These are phyloP conservation scores for Norana najaformis DNA, from an alignment of 2,888 invertebrate species.

Conservation along the genomic window DNA sequence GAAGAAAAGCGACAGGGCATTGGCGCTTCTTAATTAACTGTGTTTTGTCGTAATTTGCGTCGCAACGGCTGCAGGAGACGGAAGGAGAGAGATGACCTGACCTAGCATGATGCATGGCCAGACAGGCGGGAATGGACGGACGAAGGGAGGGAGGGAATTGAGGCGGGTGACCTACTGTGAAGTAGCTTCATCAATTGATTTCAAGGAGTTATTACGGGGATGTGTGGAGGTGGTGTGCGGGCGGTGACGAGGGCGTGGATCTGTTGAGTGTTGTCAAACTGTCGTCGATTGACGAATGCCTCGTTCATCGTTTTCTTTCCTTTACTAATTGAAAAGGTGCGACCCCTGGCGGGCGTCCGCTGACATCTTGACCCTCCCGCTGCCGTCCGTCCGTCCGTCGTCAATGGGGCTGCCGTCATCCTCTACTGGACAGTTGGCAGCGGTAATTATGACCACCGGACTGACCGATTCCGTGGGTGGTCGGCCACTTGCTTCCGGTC, in stretches of 20 bases:
- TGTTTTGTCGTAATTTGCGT: too few relatives aligned
- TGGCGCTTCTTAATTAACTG: too few relatives aligned
- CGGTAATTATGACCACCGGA: constrained; percentile 2
- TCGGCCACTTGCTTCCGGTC: not conserved
- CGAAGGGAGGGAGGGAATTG: too few relatives aligned
- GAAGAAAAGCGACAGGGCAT: too few relatives aligned
- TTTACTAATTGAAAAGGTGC: not conserved
- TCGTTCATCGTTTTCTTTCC: not conserved
- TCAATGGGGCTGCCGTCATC: not conserved
- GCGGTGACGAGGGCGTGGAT: not conserved
- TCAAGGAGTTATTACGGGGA: not conserved
- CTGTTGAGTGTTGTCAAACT: not conserved
- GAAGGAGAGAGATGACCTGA: too few relatives aligned
- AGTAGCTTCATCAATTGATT: not conserved
- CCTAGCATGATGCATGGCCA: too few relatives aligned
- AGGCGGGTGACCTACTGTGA: not conserved
- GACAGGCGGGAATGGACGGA: too few relatives aligned
- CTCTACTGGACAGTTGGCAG: not conserved
- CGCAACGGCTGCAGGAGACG: too few relatives aligned
- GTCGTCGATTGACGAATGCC: not conserved
- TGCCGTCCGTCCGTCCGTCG: not conserved
- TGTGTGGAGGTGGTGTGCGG: not conserved
- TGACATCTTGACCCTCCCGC: not conserved
- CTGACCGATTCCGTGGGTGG: not conserved
- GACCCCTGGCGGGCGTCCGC: not conserved